Conservation (phyloP, 2,888 invertebrate species). For the Chromoteleia sp. region DNA sequence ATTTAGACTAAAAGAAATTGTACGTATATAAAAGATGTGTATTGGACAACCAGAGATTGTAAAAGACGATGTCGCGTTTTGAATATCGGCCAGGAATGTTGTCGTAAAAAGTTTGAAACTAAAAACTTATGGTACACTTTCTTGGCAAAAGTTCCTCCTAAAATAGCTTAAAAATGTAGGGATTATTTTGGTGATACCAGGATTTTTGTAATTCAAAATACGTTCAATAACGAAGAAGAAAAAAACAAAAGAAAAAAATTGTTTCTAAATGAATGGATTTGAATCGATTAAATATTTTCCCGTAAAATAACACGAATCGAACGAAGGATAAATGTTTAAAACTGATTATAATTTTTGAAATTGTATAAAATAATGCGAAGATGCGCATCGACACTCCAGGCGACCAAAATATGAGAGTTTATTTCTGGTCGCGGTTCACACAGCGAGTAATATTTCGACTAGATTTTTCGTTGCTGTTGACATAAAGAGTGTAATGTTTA, state of each 20-base stretch:
- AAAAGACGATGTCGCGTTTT: not conserved
- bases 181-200: not conserved
- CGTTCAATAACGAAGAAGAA: too few species aligned
- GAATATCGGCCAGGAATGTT: constrained; percentile 31
- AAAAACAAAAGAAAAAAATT: too few species aligned
- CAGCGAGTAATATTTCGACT: constrained; percentile 75
- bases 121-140: constrained; percentile 26
- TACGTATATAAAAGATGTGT: not conserved
- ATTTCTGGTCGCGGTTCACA: constrained; percentile 72
- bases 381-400: constrained; percentile 50
- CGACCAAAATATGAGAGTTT: constrained; percentile 70
- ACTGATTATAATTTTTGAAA: not conserved
- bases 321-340: not conserved
- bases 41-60: not conserved
- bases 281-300: too few species aligned
- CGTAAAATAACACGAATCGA: too few species aligned
- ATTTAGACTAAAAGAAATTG: too few species aligned
- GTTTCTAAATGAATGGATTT: too few species aligned
- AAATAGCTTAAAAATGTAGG: constrained; percentile 1
- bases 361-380: constrained; percentile 22
- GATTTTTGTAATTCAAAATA: not conserved
- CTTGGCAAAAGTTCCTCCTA: constrained; percentile 13
- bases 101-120: not conserved
- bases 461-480: constrained; percentile 74
- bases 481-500: constrained; percentile 73